These are phyloP conservation scores for Falco cherrug DNA, from an alignment of 2,797 vertebrate genomes.

Conservation along the genomic window DNA sequence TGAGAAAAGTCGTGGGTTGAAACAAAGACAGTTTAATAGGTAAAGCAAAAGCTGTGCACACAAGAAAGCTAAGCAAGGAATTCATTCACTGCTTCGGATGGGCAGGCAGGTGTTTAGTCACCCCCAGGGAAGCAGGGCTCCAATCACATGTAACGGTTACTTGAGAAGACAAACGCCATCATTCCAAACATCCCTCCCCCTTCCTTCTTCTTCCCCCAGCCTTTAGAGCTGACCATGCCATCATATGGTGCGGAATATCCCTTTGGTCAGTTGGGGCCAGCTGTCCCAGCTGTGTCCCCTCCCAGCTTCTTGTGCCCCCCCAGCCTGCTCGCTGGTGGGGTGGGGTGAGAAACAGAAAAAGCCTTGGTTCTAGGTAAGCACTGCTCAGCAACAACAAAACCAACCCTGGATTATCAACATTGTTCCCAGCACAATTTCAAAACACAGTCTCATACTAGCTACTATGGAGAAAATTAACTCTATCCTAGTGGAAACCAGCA, in stretches of 20 bases:
- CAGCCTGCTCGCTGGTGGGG: not conserved
- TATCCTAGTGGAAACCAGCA: not conserved
- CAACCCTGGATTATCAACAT: too few relatives aligned
- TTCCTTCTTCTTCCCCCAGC: too few relatives aligned
- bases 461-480: not conserved
- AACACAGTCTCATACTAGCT: not conserved
- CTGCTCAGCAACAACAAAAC: too few relatives aligned
- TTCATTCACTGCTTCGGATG: not conserved
- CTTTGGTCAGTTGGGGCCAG: too few relatives aligned
- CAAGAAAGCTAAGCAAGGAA: not conserved
- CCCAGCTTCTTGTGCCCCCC: not conserved
- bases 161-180: not conserved
- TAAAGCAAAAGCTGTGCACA: accelerated
- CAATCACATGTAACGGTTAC: accelerated
- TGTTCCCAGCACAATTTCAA: too few relatives aligned
- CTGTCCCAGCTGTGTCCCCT: not conserved
- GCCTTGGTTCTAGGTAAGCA: too few relatives aligned
- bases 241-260: not conserved
- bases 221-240: too few relatives aligned
- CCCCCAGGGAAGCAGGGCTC: not conserved
- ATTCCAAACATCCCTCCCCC: not conserved
- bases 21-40: not conserved
- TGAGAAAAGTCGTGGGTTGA: not conserved
- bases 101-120: not conserved
- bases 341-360: not conserved